Evolutionary conservation across 2,888 invertebrate genomes (phyloP).

Genomic region (Stratiomys singularior): DNA sequence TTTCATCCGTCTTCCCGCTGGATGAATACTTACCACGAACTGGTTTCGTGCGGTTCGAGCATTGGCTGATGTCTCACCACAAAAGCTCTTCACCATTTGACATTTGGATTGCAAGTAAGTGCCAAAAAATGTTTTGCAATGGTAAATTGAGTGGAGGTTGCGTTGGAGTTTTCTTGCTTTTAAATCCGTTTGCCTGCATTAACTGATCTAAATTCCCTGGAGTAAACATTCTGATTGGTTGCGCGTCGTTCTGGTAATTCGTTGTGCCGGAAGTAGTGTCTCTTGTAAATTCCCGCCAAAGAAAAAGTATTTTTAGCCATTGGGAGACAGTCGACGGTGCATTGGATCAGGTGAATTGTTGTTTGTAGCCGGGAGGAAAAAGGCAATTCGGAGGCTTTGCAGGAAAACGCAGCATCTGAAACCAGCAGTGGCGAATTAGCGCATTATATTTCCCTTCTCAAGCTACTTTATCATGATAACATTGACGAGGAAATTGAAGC

Average conservation of each 20-base stretch:
- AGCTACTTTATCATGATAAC: slow-evolving; percentile 63
- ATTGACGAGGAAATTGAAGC: slow-evolving; percentile 66
- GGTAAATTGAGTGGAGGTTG: slow-evolving; percentile 29
- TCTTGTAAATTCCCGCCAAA: not conserved
- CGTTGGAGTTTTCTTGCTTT: not conserved
- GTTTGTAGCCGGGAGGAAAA: not conserved
- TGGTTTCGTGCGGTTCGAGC: not conserved
- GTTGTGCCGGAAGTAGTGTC: too few species aligned
- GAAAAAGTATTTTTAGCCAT: not conserved
- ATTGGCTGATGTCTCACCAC: not conserved
- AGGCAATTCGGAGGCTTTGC: slow-evolving; percentile 2
- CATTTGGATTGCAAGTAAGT: not conserved
- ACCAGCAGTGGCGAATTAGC: not conserved
- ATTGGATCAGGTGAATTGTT: not conserved
- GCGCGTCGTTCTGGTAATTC: too few species aligned
- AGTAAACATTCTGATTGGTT: too few species aligned
- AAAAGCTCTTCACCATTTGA: slow-evolving; percentile 10
- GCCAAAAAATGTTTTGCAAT: slow-evolving; percentile 44
- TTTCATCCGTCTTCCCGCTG: too few species aligned
- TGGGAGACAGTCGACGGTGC: not conserved
- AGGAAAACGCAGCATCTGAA: not conserved
- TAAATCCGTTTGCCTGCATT: slow-evolving; percentile 5
- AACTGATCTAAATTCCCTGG: slow-evolving; percentile 22
- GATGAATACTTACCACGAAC: not conserved
- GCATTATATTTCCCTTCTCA: not conserved